A percentile compares a stretch with the other conserved stretches of the same genome.
Conservation (phyloP, 2,797 vertebrate species). For the Orientallactaga sibirica region DNA sequence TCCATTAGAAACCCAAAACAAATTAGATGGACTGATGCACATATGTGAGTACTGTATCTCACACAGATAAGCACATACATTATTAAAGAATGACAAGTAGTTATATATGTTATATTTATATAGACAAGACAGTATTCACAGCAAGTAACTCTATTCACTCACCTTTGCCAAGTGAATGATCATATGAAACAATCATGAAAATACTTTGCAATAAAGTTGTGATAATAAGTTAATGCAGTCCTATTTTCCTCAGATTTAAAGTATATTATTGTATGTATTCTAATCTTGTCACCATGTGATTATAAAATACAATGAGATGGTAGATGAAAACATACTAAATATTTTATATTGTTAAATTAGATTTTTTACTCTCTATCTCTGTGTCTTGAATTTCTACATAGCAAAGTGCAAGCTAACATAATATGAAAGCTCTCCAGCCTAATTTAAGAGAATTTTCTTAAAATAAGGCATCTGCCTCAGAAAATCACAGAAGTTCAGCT, state of each 20-base stretch:
- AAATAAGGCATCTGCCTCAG: neutral
- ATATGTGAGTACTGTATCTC: neutral
- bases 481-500: neutral
- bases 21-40: neutral
- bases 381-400: neutral
- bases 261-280: neutral
- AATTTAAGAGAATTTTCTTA: neutral
- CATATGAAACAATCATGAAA: neutral
- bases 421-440: neutral
- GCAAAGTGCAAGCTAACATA: neutral
- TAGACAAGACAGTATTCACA: neutral
- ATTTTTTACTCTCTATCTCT: neutral
- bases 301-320: neutral
- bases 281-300: neutral
- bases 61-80: neutral
- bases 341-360: neutral
- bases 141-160: neutral
- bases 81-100: neutral
- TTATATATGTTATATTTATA: neutral
- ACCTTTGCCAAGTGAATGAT: neutral
- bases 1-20: neutral
- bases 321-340: conserved; percentile 4
- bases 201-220: neutral
- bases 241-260: neutral
- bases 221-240: too few species aligned